Percentiles rank a stretch among this genome's conserved stretches.
Evolutionary conservation across 2,888 invertebrate species (phyloP).

Genomic region (Urechis unicinctus): DNA sequence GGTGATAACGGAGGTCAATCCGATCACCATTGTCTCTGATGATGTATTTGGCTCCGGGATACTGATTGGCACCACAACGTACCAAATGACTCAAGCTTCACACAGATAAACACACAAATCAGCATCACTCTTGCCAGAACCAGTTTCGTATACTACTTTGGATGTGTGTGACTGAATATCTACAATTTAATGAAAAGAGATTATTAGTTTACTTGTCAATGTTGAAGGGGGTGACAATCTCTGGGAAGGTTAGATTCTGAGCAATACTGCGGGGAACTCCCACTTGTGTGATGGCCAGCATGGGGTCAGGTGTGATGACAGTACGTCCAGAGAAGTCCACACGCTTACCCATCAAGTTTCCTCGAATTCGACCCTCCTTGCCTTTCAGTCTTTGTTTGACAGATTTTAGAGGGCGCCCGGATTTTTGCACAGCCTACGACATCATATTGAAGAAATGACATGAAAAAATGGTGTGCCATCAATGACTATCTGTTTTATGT

Average conservation of each 20-base stretch:
- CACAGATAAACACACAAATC: neutral
- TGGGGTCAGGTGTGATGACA: slow-evolving; percentile 63
- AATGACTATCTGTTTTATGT: neutral
- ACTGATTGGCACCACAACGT: slow-evolving; percentile 91
- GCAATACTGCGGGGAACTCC: slow-evolving; percentile 97
- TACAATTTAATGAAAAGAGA: slow-evolving; percentile 1
- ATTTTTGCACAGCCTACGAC: slow-evolving; percentile 98
- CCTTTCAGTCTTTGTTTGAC: slow-evolving; percentile 91
- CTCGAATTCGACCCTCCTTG: slow-evolving; percentile 97
- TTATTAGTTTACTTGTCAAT: slow-evolving; percentile 69
- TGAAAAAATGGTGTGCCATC: neutral
- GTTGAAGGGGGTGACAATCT: slow-evolving; percentile 98
- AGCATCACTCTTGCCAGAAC: too few relatives aligned
- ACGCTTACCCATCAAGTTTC: slow-evolving; percentile 99
- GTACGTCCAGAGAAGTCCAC: slow-evolving; percentile 99
- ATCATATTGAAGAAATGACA: slow-evolving; percentile 14
- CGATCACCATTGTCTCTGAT: slow-evolving; percentile 97
- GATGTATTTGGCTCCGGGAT: slow-evolving; percentile 99
- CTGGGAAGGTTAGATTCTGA: slow-evolving; percentile 98
- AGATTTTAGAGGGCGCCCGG: slow-evolving; percentile 95
- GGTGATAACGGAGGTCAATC: slow-evolving; percentile 96
- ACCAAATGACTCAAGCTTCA: slow-evolving; percentile 81
- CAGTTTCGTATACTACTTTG: neutral
- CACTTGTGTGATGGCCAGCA: slow-evolving; percentile 84
- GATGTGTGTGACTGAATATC: neutral